Evolutionary conservation across 2,113 vertebrate species (phyloP).

Genomic region (Azemiops feae): DNA sequence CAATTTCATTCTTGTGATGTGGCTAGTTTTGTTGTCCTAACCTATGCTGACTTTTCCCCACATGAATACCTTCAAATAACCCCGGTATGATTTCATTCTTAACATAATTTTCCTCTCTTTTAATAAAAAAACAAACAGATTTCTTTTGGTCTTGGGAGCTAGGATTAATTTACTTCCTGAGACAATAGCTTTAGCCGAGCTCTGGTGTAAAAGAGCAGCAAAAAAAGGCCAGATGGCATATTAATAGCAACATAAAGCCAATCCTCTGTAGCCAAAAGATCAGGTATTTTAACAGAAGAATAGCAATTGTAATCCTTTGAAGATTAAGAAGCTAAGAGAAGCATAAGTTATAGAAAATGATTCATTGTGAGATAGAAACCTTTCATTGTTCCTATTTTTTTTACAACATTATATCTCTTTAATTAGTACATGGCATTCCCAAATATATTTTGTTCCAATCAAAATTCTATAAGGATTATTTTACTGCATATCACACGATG

Average conservation of each 20-base stretch:
- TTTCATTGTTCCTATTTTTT: neutral
- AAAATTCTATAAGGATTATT: neutral
- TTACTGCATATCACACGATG: neutral
- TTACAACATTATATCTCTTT: neutral
- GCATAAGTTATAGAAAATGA: conserved; percentile 59
- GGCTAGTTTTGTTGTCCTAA: conserved; percentile 16
- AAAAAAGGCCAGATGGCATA: conserved; percentile 61
- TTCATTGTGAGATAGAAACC: neutral
- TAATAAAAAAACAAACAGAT: conserved; percentile 86
- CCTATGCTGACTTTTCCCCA: conserved; percentile 47
- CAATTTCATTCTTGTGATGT: conserved; percentile 11
- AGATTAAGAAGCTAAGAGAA: conserved; percentile 36
- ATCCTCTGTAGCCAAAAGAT: conserved; percentile 63
- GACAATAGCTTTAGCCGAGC: conserved; percentile 58
- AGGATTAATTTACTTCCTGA: conserved; percentile 74
- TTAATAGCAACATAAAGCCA: conserved; percentile 63
- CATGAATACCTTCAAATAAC: conserved; percentile 59
- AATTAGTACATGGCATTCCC: neutral
- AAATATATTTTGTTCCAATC: neutral
- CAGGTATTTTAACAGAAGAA: conserved; percentile 71
- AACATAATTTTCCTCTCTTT: conserved; percentile 67
- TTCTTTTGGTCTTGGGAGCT: conserved; percentile 80
- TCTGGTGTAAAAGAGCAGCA: conserved; percentile 37
- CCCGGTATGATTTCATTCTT: conserved; percentile 70
- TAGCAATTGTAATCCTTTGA: conserved; percentile 50